Evolutionary conservation across 2,888 invertebrate species (phyloP), one percentile per base, ranked within the genome.

Genomic region (Rotaria magnacalcarata): DNA sequence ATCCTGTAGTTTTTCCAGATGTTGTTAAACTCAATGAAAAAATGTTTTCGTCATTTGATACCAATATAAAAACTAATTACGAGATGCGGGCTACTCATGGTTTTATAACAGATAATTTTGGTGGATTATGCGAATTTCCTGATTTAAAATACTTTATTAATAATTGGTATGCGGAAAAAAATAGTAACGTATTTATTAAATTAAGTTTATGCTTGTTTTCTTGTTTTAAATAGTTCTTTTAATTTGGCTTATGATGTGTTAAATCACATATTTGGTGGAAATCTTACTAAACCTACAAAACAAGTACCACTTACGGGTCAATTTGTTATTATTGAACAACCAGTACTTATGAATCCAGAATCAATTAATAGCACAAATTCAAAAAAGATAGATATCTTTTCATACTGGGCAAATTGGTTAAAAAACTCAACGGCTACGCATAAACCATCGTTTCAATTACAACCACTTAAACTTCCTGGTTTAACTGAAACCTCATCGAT

Each of bases 221-320:
- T 19, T 4, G 19, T 54, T 54, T 54, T 19, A 60, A 60, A 85
- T 60, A 84, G 85, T 58, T n/a, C 47, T 43, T 85, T 84, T 47
- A 84, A 84, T 84, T 84, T 84, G 56, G 85, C 85, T 84, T 85
- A 58, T 84, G 85, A 85, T 85, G 56, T 80, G 43, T 84, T 85
- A 54, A 84, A 84, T 27, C 56, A 80, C 16, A 56, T 85, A 74
- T 84, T 84, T 85, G 58, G 84, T 84, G 84, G 58, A 84, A 67
- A 85, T 56, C 84, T 85, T 43, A 85, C 34, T 43, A 85, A 56
- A 52, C 85, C 85, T 10, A 84, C 56, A 21, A 21, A 41, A 43
- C 43, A 58, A 67, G 85, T 84, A 10, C 19, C 54, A 56, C 52
- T 85, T 16, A 58, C 56, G 11, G 85, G 85, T 34, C 80, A 50